phyloP scores from a whole-genome alignment of 1,140 invertebrate genomes.

The Octopus sinensis region DNA sequence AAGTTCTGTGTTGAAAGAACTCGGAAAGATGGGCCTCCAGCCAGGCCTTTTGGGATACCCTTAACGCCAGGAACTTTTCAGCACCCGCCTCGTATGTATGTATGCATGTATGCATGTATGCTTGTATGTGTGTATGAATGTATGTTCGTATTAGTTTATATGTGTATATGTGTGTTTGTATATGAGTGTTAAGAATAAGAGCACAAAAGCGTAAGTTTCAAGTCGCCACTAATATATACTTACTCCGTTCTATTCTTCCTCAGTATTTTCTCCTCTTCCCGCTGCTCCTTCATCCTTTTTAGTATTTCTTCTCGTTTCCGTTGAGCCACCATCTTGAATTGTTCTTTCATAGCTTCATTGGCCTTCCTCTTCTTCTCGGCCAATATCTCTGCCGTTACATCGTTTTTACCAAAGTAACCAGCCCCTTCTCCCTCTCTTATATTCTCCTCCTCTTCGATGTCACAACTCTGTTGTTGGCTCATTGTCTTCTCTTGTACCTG shows the following conservation, averaged over 20 bases:
- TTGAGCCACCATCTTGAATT: conserved; percentile 52
- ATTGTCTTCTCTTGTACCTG: neutral
- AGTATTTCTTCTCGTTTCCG: conserved; percentile 53
- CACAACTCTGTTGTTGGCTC: neutral
- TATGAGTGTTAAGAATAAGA: no score
- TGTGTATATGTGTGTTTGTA: no score
- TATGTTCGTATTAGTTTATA: no score
- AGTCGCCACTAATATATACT: conserved; percentile 8
- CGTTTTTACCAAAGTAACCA: conserved; percentile 52
- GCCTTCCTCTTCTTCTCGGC: conserved; percentile 45
- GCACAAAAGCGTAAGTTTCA: no score
- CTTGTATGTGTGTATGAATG: no score
- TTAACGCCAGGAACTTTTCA: no score
- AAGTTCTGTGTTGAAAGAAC: no score
- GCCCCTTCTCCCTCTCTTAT: neutral
- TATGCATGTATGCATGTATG: no score
- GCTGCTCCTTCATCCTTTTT: conserved; percentile 49
- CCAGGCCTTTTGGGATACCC: no score
- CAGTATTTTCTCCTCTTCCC: conserved; percentile 50
- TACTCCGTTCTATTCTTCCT: conserved; percentile 50
- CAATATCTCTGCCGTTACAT: conserved; percentile 56
- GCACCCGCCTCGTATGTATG: no score
- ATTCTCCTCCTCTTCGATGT: neutral
- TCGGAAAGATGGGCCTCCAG: no score
- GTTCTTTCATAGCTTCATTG: conserved; percentile 48